A percentile compares a stretch with the other conserved stretches of the same genome.
Evolutionary conservation across 2,797 vertebrate species (phyloP).

Genomic region (Garrulus glandarius): DNA sequence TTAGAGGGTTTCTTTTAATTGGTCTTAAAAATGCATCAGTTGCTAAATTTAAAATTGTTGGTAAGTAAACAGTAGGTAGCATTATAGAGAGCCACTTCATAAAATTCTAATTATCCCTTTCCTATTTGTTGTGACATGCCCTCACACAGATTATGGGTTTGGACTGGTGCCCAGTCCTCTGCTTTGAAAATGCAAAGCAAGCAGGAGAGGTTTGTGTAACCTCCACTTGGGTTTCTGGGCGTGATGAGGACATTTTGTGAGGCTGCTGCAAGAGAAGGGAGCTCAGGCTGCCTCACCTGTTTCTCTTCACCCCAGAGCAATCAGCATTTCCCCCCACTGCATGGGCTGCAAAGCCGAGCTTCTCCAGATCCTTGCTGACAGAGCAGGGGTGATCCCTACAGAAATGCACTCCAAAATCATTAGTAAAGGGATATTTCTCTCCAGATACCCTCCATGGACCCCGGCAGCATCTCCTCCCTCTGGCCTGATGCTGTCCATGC

Average conservation of each 20-base stretch:
- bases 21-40: neutral
- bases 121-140: slow-evolving; percentile 23
- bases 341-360: rapidly evolving
- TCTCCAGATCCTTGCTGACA: neutral
- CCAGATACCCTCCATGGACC: neutral
- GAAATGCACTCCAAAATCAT: neutral
- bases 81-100: slow-evolving; percentile 18
- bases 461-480: neutral
- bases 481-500: neutral
- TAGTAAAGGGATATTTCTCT: neutral
- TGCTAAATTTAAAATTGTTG: slow-evolving; percentile 8
- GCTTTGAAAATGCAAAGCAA: neutral
- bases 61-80: slow-evolving; percentile 17
- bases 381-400: neutral
- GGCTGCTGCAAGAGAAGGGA: neutral
- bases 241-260: neutral
- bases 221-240: neutral
- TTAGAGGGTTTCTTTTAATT: neutral
- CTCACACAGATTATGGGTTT: neutral
- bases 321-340: neutral
- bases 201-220: neutral
- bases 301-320: neutral
- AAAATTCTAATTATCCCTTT: slow-evolving; percentile 41
- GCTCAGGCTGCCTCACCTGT: neutral
- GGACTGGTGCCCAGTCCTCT: slow-evolving; percentile 9